Evolutionary conservation across 2,113 vertebrate species (phyloP).

Genomic region (Pangasianodon gigas): DNA sequence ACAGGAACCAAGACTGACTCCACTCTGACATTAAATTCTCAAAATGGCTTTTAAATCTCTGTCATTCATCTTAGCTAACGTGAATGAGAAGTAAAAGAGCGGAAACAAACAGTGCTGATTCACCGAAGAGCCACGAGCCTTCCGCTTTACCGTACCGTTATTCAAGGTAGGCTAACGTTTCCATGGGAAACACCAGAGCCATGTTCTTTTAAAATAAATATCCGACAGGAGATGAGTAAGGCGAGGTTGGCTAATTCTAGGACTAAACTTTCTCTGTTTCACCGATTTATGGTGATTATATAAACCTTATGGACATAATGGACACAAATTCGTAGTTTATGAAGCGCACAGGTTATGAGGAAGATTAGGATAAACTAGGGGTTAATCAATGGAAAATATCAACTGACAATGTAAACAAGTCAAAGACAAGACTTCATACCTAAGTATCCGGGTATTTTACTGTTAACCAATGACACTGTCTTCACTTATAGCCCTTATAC

Average conservation of each 20-base stretch:
- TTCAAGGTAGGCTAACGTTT: conserved; percentile 6
- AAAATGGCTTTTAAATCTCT: conserved; percentile 3
- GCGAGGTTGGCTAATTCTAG: neutral
- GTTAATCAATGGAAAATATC: neutral
- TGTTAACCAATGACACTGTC: neutral
- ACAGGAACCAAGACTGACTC: neutral
- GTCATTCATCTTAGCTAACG: neutral
- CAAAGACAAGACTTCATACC: neutral
- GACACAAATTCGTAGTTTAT: neutral
- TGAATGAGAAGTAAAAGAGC: neutral
- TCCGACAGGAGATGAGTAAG: too few species aligned
- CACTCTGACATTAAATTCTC: neutral
- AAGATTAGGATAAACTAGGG: neutral
- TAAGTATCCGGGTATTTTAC: neutral
- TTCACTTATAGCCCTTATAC: neutral
- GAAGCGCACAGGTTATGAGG: neutral
- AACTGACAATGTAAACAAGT: neutral
- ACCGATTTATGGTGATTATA: neutral
- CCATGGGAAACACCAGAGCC: neutral
- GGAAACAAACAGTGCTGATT: neutral
- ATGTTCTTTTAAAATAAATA: neutral
- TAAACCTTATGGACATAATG: neutral
- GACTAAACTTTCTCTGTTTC: neutral
- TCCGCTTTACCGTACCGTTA: neutral
- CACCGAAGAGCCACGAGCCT: neutral